These are phyloP conservation scores for Peromyscus californicus DNA, from an alignment of 2,113 vertebrate species.

Conservation along the genomic window DNA sequence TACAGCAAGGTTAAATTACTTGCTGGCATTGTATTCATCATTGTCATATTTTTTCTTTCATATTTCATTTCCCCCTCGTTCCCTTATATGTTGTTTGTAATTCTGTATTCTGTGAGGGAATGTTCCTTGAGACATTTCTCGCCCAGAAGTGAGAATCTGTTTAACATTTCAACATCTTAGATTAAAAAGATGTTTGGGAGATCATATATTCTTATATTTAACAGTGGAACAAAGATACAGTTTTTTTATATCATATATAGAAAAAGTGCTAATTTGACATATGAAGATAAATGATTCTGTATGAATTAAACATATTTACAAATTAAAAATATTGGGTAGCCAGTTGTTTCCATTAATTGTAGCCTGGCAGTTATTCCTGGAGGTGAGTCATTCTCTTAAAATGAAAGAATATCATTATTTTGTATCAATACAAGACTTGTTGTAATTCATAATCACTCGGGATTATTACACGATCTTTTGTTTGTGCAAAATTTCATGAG, in stretches of 20 bases:
- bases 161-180: constrained; percentile 59
- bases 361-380: not conserved
- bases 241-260: not conserved
- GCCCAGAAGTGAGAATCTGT: constrained; percentile 50
- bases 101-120: constrained; percentile 68
- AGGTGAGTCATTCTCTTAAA: not conserved
- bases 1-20: constrained; percentile 81
- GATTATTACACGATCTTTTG: not conserved
- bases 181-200: constrained; percentile 64
- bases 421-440: not conserved
- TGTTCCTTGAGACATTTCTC: constrained; percentile 67
- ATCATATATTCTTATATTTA: constrained; percentile 19
- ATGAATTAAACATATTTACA: constrained; percentile 41
- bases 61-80: constrained; percentile 71
- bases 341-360: not conserved
- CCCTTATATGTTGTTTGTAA: constrained; percentile 65
- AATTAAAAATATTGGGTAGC: not conserved
- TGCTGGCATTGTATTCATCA: constrained; percentile 79
- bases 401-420: constrained; percentile 28
- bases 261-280: constrained; percentile 17
- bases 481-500: constrained; percentile 14
- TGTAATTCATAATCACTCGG: not conserved
- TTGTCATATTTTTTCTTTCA: constrained; percentile 76
- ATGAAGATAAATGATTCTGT: constrained; percentile 38
- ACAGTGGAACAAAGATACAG: constrained; percentile 16